Evolutionary conservation across 2,888 invertebrate species (phyloP).

Genomic region (Stratiomys singularior): DNA sequence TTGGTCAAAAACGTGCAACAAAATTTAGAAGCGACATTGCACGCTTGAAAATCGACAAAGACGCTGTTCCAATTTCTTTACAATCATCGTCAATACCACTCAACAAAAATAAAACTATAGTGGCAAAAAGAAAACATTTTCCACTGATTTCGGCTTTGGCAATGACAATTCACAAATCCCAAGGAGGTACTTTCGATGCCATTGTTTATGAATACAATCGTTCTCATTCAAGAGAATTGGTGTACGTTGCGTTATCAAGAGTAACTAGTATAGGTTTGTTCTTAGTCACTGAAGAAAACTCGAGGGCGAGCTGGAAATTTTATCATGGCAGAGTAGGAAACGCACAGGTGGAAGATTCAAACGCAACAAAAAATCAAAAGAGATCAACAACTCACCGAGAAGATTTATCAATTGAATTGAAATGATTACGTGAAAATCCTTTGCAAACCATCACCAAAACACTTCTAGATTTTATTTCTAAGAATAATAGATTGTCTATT

Average conservation of each 20-base stretch:
- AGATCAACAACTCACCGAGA: slow-evolving; percentile 50
- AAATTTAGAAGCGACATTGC: slow-evolving; percentile 13
- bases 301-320: slow-evolving; percentile 47
- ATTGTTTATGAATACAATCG: slow-evolving; percentile 42
- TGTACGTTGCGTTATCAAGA: slow-evolving; percentile 40
- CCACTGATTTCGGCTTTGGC: slow-evolving; percentile 22
- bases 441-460: slow-evolving; percentile 47
- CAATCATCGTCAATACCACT: slow-evolving; percentile 36
- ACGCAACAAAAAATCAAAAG: slow-evolving; percentile 49
- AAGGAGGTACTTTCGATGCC: slow-evolving; percentile 40
- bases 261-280: slow-evolving; percentile 46
- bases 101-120: slow-evolving; percentile 39
- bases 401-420: slow-evolving; percentile 14
- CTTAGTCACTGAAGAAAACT: slow-evolving; percentile 44
- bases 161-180: slow-evolving; percentile 43
- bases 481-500: slow-evolving; percentile 6
- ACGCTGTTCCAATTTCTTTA: slow-evolving; percentile 27
- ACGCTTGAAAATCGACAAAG: slow-evolving; percentile 14
- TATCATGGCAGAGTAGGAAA: slow-evolving; percentile 50
- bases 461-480: slow-evolving; percentile 34
- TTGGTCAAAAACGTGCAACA: slow-evolving; percentile 33
- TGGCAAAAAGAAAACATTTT: too few relatives aligned
- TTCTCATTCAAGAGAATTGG: slow-evolving; percentile 31
- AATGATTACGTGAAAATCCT: slow-evolving; percentile 31
- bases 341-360: slow-evolving; percentile 48